Conservation (phyloP, 2,113 vertebrate species). For the Daphoenositta chrysoptera region DNA sequence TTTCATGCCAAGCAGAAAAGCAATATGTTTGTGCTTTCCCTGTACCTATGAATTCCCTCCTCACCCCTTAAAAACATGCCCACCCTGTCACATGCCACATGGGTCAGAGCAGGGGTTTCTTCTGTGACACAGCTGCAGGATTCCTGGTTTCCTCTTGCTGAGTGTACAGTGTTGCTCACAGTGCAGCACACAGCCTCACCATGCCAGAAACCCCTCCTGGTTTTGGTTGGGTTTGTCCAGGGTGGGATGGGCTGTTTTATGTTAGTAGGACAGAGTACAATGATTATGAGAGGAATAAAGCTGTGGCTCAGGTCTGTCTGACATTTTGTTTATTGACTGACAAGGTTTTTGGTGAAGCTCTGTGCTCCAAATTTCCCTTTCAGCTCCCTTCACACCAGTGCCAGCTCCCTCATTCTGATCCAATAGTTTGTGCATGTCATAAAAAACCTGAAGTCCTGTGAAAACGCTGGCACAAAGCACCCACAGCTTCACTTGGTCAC, state of each 20-base stretch:
- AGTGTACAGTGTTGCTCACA: neutral
- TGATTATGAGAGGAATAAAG: neutral
- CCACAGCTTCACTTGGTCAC: neutral
- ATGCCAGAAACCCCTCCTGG: neutral
- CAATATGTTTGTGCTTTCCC: neutral
- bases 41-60: neutral
- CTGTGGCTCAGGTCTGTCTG: neutral
- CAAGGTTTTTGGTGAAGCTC: neutral
- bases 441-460: neutral
- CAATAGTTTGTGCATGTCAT: too few species aligned
- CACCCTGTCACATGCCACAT: neutral
- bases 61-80: neutral
- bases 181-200: neutral
- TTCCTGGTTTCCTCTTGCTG: neutral
- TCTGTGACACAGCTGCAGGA: neutral
- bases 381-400: neutral
- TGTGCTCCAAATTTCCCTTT: neutral
- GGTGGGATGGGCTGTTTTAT: neutral
- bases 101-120: neutral
- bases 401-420: neutral
- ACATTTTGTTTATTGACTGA: neutral
- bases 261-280: neutral
- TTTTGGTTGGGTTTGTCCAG: neutral
- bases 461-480: neutral
- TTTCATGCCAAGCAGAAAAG: neutral